Base-by-base conservation (phyloP, 2,113 vertebrate species). In the Podarcis raffonei region DNA sequence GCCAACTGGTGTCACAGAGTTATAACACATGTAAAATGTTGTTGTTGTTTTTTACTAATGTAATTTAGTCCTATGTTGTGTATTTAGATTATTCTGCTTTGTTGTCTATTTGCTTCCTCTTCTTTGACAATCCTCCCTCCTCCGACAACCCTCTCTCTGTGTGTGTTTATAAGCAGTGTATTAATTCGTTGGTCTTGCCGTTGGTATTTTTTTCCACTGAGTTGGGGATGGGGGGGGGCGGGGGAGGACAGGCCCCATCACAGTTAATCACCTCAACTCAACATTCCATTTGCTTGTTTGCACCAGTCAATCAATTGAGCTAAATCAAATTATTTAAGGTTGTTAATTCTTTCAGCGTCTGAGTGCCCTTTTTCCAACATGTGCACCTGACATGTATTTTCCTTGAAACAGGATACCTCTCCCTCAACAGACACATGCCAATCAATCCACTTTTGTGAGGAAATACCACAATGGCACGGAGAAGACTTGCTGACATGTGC, bases 351-450 rank as follows among this genome's bases (percentile, higher is more conserved):
- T 32, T 81, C 91, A 93, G 83, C 5, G 74, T 71, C 32, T 74
- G 85, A 90, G 75, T 12, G 72, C 86, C 89, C 90, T 59, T 0
- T 23, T 85, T 72, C 88, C 86, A 35, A 13, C 6, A 4, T 22
- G 42, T 88, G 89, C 92, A 94, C 94, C 93, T 97, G 96, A 91
- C 87, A 86, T 1, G 0, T 94, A 92, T 95, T 96, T 96, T 91
- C 77, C 92, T 93, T 90, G 95, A 91, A 92, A 96, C 85, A 53
- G 82, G 93, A 95, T 83, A 87, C 57, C 27, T 81, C 42, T 81
- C 35, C 62, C 68, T 90, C 48, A 8, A 93, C 69, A 92, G 93
- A 89, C 91, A 82, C 88, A 65, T 86, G 80, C 77, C 76, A 91
- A 93, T 87, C 89, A 22, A 85, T 16, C 81, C 22, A 18, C 83